phyloP scores from a whole-genome alignment of 2,797 vertebrate species.

The Hylomyscus alleni region DNA sequence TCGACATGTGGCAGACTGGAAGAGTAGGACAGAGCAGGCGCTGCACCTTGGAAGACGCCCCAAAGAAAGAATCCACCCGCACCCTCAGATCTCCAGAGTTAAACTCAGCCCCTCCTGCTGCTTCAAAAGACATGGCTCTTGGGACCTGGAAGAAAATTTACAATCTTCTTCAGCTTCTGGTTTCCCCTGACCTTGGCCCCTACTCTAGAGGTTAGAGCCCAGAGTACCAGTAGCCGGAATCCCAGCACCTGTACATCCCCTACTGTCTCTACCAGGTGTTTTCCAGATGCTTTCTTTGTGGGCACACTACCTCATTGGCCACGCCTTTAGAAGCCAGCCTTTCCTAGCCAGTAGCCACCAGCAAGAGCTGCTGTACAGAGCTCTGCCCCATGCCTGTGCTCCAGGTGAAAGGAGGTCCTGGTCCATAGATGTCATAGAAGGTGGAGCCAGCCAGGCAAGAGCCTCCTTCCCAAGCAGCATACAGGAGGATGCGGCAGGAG shows the following conservation, averaged over 20 bases:
- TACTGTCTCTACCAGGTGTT: neutral
- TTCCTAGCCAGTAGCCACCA: neutral
- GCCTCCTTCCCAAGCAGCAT: neutral
- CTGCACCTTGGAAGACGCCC: neutral
- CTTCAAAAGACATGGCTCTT: neutral
- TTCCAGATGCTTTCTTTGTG: neutral
- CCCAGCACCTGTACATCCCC: neutral
- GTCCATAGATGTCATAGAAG: neutral
- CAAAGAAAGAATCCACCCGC: neutral
- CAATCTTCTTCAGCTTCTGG: neutral
- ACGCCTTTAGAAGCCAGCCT: neutral
- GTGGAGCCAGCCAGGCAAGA: neutral
- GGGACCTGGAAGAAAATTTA: neutral
- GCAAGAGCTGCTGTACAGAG: neutral
- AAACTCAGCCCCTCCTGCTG: neutral
- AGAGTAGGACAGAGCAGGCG: neutral
- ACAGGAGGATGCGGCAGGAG: neutral
- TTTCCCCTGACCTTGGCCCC: neutral
- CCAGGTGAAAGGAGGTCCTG: too few species aligned
- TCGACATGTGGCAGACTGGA: neutral
- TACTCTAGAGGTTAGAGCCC: neutral
- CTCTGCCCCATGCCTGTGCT: neutral
- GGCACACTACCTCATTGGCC: neutral
- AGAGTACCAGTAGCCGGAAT: neutral
- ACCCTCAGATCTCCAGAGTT: neutral